Evolutionary conservation across 2,888 invertebrate species (phyloP).

Genomic region (Xiphydria camelus): DNA sequence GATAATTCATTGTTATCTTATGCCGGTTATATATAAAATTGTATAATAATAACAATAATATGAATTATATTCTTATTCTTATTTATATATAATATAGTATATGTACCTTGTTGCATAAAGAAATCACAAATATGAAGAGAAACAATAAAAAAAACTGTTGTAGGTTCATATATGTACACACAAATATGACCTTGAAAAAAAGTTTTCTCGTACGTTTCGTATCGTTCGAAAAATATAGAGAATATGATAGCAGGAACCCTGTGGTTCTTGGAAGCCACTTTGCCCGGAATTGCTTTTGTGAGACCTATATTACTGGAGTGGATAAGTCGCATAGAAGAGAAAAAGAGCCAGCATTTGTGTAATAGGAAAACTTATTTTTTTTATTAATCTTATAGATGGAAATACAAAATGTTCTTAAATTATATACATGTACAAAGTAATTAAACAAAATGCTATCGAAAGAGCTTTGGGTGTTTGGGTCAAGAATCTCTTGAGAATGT

Average conservation of each 20-base stretch:
- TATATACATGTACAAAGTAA: slow-evolving; percentile 14
- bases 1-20: slow-evolving; percentile 48
- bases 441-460: background rate
- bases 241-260: no score
- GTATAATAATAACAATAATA: slow-evolving; percentile 39
- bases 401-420: slow-evolving; percentile 17
- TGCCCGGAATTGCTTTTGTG: no score
- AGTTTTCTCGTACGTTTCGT: no score
- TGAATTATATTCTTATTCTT: slow-evolving; percentile 52
- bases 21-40: slow-evolving; percentile 48
- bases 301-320: no score
- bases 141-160: slow-evolving; percentile 57
- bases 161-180: slow-evolving; percentile 37
- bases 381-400: slow-evolving; percentile 7
- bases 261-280: no score
- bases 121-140: slow-evolving; percentile 40
- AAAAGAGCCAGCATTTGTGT: no score
- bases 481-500: background rate
- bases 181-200: slow-evolving; percentile 1
- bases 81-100: slow-evolving; percentile 47
- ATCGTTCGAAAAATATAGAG: no score
- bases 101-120: slow-evolving; percentile 42
- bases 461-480: background rate
- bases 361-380: no score
- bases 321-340: no score